Evolutionary conservation across 1,140 invertebrate genomes (phyloP), one percentile per base, ranked within the genome.

Genomic region (Diuraphis noxia): DNA sequence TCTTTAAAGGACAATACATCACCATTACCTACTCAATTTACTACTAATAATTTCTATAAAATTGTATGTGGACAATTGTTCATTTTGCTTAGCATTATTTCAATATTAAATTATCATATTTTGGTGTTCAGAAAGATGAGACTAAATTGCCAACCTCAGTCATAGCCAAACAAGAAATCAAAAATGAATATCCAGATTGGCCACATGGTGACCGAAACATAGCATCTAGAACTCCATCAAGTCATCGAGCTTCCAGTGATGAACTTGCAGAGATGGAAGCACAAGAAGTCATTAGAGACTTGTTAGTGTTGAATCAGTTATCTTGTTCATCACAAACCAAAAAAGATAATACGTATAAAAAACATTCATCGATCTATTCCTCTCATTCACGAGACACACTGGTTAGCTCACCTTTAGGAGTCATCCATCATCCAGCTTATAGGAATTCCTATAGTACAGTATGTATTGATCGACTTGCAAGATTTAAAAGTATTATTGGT

Each of bases 291-390:
- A 93, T 93, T 88, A 92, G 92, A 72, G 92, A 93, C 25, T 91
- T 93, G 23, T 88, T 92, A 77, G 94, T 94, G 92, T 93, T 94
- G 30, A 92, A 92, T 72, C 63, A 92, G 34, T 2, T 92, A 40
- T 84, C 88, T 36, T 40, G 43, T 82, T 91, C 77, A 0, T 91
- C 77, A 21, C 89, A 46, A 2, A 82, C 46, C 23, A 36, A 43
- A 38, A 82, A 13, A 40, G 89, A 82, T 36, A 79, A 91, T 91
- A 40, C 23, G 1, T 52, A 7, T 40, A 91, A 91, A 49, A 91
- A 91, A 52, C 77, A 91, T n/a, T 30, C 43, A n/a, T 49, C 89
- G 2, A 82, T 52, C 34, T 91, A 91, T 79, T 52, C 89, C 4
- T 43, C 63, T 36, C 63, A 49, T 52, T 30, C 41, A 46, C 21